Base-by-base conservation (phyloP, 2,797 vertebrate genomes). In the Dryobates pubescens region DNA sequence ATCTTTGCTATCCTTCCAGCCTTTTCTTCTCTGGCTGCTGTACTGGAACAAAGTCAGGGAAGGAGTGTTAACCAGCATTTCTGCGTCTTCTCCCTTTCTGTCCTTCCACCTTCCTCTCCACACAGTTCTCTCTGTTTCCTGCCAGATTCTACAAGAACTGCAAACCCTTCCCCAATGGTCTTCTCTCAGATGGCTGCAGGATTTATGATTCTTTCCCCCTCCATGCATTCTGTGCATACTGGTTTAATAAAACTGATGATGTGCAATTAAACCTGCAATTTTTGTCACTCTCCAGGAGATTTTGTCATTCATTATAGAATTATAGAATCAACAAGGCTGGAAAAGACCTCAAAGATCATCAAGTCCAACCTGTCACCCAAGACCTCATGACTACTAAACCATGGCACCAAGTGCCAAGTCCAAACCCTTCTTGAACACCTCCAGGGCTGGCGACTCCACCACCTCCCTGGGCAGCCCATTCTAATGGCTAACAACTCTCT, bases 161-260 rank as follows among this genome's bases (percentile, higher is more conserved):
- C 24, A 13, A 71, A 56, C 11, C 22, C 5, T 29, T 71, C 27
- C 14, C 32, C 23, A 14, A 11, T 41, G 41, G 62, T 45, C 29
- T 79, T 27, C 32, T 58, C 62, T 36, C 56, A 86, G 63, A 7
- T 41, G 56, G 7, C 30, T 67, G 49, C n/a, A 41, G 51, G 4
- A 23, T 32, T 88, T 77, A 32, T 54, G 27, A 24, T 49, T 69
- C 36, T 69, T 75, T 73, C 67, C 58, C 30, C 26, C 59, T 71
- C 36, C 3, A 3, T 71, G 61, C 22, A 10, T 53, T 88, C 82
- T 56, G 51, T 1, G 0, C 10, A 19, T 32, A 68, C 20, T 0
- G 0, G 20, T 94, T 92, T 88, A 82, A 88, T 30, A 62, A 68
- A 89, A 62, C 27, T 12, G 45, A 38, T 22, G 18, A 10, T 23